phyloP scores from a whole-genome alignment of 2,888 invertebrate genomes.

The Smittia sp. region DNA sequence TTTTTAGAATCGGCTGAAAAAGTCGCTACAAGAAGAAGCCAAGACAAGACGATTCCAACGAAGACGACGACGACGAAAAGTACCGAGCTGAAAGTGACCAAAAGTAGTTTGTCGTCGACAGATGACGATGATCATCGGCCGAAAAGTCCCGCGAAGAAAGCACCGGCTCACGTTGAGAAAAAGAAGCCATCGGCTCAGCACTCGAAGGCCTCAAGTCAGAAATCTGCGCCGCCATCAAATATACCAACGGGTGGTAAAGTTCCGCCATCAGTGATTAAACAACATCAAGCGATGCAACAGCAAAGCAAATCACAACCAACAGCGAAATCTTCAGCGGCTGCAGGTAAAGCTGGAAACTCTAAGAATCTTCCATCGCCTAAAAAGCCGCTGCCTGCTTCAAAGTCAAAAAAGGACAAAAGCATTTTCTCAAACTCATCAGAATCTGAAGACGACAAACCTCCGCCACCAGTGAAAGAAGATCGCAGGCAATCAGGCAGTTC shows the following conservation, averaged over 20 bases:
- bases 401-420: slow-evolving; percentile 59
- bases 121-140: slow-evolving; percentile 33
- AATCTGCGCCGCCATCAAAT: slow-evolving; percentile 35
- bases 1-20: slow-evolving; percentile 31
- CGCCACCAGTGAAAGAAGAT: slow-evolving; percentile 41
- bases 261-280: slow-evolving; percentile 47
- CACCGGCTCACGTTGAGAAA: not conserved
- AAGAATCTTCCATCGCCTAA: slow-evolving; percentile 14
- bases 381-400: not conserved
- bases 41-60: slow-evolving; percentile 22
- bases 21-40: slow-evolving; percentile 13
- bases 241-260: slow-evolving; percentile 53
- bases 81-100: slow-evolving; percentile 26
- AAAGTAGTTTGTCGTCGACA: slow-evolving; percentile 27
- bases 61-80: slow-evolving; percentile 12
- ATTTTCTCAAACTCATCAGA: slow-evolving; percentile 75
- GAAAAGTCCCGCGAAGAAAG: slow-evolving; percentile 25
- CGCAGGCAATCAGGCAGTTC: slow-evolving; percentile 46
- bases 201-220: not conserved
- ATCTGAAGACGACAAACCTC: slow-evolving; percentile 56
- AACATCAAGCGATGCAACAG: slow-evolving; percentile 42
- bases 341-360: not conserved
- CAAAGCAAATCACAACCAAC: slow-evolving; percentile 27
- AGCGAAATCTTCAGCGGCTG: not conserved
- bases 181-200: not conserved